phyloP scores from a whole-genome alignment of 2,113 vertebrate species.

The Periophthalmus modestus region DNA sequence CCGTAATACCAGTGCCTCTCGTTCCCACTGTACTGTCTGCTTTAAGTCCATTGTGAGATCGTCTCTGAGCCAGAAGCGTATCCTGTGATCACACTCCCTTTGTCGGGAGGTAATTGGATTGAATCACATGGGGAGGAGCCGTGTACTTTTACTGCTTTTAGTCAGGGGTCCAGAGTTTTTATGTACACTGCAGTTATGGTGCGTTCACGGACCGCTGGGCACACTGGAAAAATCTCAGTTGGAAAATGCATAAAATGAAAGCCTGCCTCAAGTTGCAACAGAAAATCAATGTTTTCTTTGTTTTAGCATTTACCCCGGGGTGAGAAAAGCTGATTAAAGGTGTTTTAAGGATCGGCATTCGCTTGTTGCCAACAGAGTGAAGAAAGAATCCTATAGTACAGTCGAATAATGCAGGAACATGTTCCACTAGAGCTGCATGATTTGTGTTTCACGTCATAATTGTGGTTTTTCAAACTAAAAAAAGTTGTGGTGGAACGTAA shows the following conservation, averaged over 20 bases:
- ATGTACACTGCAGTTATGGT: conserved; percentile 25
- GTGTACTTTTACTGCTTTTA: conserved; percentile 13
- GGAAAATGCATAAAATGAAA: not conserved
- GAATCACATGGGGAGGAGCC: conserved; percentile 31
- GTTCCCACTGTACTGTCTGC: conserved; percentile 19
- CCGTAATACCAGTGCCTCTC: conserved; percentile 15
- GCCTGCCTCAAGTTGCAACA: not conserved
- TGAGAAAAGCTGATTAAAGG: not conserved
- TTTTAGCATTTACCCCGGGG: not conserved
- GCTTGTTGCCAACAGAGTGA: not conserved
- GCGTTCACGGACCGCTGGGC: not conserved
- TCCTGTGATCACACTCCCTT: conserved; percentile 52
- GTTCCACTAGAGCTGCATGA: no score
- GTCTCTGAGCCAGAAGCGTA: conserved; percentile 38
- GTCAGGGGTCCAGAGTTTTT: conserved; percentile 8
- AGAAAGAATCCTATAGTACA: not conserved
- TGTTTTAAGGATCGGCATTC: not conserved
- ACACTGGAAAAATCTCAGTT: not conserved
- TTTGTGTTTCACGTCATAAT: no score
- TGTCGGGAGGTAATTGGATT: conserved; percentile 63
- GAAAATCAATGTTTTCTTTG: not conserved
- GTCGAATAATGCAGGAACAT: no score
- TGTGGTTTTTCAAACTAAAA: no score
- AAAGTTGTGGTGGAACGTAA: no score
- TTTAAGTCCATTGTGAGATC: conserved; percentile 47